phyloP scores from a whole-genome alignment of 2,888 invertebrate genomes.

The Esperia sulphurella region DNA sequence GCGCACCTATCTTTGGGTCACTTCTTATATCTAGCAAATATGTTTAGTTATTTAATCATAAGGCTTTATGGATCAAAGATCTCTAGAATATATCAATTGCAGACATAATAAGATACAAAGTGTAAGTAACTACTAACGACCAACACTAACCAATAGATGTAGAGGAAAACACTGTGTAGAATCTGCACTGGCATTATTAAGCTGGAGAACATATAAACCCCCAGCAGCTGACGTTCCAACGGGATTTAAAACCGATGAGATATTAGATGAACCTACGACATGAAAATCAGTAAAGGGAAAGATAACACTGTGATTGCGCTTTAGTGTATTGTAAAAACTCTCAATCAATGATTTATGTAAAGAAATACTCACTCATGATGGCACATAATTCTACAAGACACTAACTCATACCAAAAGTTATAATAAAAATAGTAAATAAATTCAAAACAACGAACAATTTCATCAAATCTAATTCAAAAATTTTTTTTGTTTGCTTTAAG shows the following conservation, averaged over 20 bases:
- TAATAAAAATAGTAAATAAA: no score
- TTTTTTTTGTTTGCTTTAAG: no score
- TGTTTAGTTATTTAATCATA: no score
- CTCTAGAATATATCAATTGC: no score
- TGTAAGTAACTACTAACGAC: no score
- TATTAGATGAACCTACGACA: background rate
- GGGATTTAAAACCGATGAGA: background rate
- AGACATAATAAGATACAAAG: no score
- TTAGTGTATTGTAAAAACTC: background rate
- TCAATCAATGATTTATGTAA: conserved; percentile 43
- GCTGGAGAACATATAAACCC: conserved; percentile 25
- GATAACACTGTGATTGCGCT: background rate
- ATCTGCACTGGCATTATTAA: conserved; percentile 19
- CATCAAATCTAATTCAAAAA: no score
- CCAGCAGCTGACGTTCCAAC: background rate
- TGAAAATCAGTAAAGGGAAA: background rate
- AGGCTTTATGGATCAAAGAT: no score
- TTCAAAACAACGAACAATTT: no score
- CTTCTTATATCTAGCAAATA: no score
- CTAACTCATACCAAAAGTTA: no score
- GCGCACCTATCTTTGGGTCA: no score
- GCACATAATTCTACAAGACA: conserved; percentile 26
- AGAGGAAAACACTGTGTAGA: conserved; percentile 42
- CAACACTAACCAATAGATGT: conserved; percentile 44
- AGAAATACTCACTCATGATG: conserved; percentile 17